Base-by-base conservation (phyloP, 92 coral and sea anemone genomes). In the Epizoanthus fatuus region DNA sequence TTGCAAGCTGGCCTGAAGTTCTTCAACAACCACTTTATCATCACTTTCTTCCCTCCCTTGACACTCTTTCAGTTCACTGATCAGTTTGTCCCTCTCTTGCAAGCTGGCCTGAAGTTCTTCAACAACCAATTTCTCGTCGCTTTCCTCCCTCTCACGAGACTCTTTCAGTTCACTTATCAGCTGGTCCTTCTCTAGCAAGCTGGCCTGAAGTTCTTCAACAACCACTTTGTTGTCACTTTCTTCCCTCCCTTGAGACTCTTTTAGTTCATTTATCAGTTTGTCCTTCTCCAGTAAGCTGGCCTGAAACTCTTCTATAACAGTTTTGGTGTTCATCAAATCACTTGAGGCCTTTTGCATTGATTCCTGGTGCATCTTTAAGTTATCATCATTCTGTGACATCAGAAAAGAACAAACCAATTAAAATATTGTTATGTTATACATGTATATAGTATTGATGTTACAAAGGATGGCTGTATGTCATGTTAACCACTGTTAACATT, bases 341-440 rank as follows among this genome's bases (percentile, higher is more conserved):
- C 93, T 73, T 5, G 96, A 92, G n/a, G 96, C 89, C 74, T 94
- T 96, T 66, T 97, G 94, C 99, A 97, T 93, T 37, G 94, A 96
- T 38, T 93, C 96, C 72, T 91, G 96, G 63, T 97, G 99, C 47
- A 81, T 74, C 81, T 97, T 90, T 72, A 97, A 58, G 86, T 92
- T 97, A 7, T 87, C 88, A 60, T 96, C 96, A 69, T 94, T 96
- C 99, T 96, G 79, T 56, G 68, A 81, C 80, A 69, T 4, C 7
- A 42, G 86, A 45, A 38, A 63, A 44, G 22, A 25, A 75, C 11
- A 55, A 25, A 70, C n/a, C 54, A 4, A 22, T 22, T 3, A 69
- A 69, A 5, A 40, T 10, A 2, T 69, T n/a, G n/a, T n/a, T 49
- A 32, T 25, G 1, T 5, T 4, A 6, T 5, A 22, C 38, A 62